Percentiles rank a stretch among this genome's conserved stretches.
Evolutionary conservation across 2,888 invertebrate species (phyloP).

Genomic region (Tenthredo livida): DNA sequence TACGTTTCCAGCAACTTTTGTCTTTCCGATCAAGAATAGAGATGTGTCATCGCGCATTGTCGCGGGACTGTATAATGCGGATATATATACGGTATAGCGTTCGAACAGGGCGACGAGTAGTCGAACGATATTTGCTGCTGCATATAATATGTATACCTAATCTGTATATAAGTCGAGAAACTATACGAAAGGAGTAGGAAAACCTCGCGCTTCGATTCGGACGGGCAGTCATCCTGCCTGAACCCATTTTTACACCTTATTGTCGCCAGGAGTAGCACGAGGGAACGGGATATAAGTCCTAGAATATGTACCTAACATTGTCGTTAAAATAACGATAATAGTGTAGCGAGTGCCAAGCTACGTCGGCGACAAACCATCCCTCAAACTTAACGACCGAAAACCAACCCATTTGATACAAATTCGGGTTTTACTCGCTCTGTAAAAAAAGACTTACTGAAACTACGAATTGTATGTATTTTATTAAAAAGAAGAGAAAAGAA

Average conservation of each 20-base stretch:
- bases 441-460: neutral
- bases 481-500: no score
- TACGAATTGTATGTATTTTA: neutral
- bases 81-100: neutral
- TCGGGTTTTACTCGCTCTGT: conserved; percentile 9
- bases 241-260: conserved; percentile 41
- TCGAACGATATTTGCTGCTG: neutral
- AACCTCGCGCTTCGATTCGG: neutral
- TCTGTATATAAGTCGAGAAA: neutral
- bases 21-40: conserved; percentile 45
- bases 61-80: conserved; percentile 15
- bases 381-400: conserved; percentile 67
- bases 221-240: neutral
- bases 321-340: conserved; percentile 70
- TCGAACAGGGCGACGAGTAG: neutral
- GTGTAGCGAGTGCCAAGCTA: conserved; percentile 65
- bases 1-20: conserved; percentile 46
- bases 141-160: neutral
- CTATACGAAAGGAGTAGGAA: neutral
- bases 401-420: conserved; percentile 45
- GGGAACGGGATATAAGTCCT: conserved; percentile 37
- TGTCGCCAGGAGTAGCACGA: conserved; percentile 24
- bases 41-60: conserved; percentile 43
- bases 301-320: conserved; percentile 61
- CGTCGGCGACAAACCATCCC: conserved; percentile 65